Conservation (phyloP, 2,113 vertebrate genomes). For the Fregata magnificens region DNA sequence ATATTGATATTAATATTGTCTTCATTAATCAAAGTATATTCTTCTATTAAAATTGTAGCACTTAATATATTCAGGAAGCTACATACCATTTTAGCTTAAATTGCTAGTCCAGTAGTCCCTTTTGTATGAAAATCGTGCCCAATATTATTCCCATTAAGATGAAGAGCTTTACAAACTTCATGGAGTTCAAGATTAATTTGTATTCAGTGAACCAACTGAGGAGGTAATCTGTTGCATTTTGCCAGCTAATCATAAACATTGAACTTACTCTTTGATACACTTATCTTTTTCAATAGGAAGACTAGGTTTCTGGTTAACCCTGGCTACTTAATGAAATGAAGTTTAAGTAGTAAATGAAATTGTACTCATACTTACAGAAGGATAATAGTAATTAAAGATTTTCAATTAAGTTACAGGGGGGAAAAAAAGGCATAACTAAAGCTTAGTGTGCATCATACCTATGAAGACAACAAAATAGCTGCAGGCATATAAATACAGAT, state of each 20-base stretch:
- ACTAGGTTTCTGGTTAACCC: neutral
- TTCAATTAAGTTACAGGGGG: neutral
- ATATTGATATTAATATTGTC: neutral
- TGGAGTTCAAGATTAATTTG: neutral
- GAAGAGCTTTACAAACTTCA: neutral
- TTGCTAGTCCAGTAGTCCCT: neutral
- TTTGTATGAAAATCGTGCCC: neutral
- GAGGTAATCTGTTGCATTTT: neutral
- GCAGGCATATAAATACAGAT: neutral
- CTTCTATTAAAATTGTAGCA: neutral
- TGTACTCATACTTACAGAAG: neutral
- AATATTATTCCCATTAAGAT: neutral
- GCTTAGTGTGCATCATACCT: fast-evolving
- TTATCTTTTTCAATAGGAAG: neutral
- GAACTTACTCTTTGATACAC: neutral
- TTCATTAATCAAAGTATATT: neutral
- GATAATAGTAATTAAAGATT: neutral
- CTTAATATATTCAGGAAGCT: neutral
- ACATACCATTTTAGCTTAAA: neutral
- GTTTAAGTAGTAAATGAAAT: neutral
- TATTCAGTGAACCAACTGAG: neutral
- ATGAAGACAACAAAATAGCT: neutral
- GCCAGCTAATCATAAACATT: neutral
- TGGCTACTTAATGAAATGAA: neutral
- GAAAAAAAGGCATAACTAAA: neutral